Evolutionary conservation across 2,888 invertebrate genomes (phyloP), one percentile per base, ranked within the genome.

Genomic region (Hemistola chrysoprasaria): DNA sequence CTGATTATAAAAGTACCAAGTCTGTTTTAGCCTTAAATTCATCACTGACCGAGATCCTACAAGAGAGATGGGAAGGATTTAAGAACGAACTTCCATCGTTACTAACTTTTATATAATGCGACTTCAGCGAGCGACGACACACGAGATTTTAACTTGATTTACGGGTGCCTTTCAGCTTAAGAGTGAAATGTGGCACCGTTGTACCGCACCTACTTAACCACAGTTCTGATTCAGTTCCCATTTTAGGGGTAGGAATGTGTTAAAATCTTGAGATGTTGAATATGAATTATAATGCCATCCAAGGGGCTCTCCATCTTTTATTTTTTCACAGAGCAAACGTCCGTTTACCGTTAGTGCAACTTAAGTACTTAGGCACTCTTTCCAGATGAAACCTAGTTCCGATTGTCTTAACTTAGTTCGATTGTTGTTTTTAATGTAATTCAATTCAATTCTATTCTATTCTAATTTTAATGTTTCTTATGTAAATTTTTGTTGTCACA

Each of bases 71-170:
- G n/a, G n/a, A 62, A 59, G 65, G 70, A 68, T 74, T 73, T 65
- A 67, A 61, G 66, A 62, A 55, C 60, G 57, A 79, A 82, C 71
- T 82, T 81, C 63, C 64, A 72, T 76, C 78, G 79, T 79, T 80
- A 78, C 59, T 41, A 79, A 79, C 65, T 75, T 81, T 78, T 74
- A 71, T 74, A 71, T 71, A 78, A 72, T 69, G 70, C 65, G 69
- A 66, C 64, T 69, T 65, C 59, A 56, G 59, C 55, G 62, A 58
- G 56, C 59, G 63, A 53, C 62, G 71, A 66, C 68, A 66, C 58
- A 55, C 43, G 66, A 62, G 69, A 71, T 69, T 70, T 71, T 66
- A 67, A 71, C 64, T 72, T 74, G 74, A 77, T 77, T 73, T 77
- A 77, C 71, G 69, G 46, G 44, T 40, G 50, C 51, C 54, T 55